Conservation (phyloP, 2,888 invertebrate genomes). For the Hyalella azteca region DNA sequence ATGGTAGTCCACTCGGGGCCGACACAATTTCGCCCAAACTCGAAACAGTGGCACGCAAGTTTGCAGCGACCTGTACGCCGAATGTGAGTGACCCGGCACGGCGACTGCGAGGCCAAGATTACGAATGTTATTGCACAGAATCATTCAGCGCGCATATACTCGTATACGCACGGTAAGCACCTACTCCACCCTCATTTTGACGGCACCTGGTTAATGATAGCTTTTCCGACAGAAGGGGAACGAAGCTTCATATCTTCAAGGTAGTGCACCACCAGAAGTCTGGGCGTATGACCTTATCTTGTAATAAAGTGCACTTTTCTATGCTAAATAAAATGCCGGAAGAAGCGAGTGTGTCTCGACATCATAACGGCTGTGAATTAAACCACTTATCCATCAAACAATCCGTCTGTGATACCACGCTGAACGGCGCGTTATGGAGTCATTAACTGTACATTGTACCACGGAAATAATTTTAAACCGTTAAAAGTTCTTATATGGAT, state of each 20-base stretch:
- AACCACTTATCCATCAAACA: too few relatives aligned
- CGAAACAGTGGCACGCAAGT: background rate
- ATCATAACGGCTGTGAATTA: too few relatives aligned
- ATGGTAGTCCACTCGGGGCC: background rate
- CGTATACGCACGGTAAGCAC: too few relatives aligned
- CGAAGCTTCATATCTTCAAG: slow-evolving; percentile 13
- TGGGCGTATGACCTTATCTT: background rate
- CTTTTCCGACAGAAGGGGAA: slow-evolving; percentile 2
- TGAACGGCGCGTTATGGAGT: slow-evolving; percentile 4
- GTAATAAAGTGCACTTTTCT: background rate
- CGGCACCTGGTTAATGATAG: too few relatives aligned
- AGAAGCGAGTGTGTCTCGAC: background rate
- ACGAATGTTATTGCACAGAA: background rate
- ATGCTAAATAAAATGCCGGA: background rate
- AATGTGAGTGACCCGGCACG: background rate
- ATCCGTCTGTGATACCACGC: too few relatives aligned
- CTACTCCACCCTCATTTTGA: too few relatives aligned
- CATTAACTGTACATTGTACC: background rate
- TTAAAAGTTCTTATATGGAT: too few relatives aligned
- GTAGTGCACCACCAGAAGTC: background rate
- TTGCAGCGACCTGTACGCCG: background rate
- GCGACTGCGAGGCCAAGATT: background rate
- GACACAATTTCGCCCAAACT: slow-evolving; percentile 14
- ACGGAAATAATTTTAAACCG: too few relatives aligned
- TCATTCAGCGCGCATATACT: background rate